phyloP scores from a whole-genome alignment of 1,140 invertebrate genomes.

The Cydia splendana region DNA sequence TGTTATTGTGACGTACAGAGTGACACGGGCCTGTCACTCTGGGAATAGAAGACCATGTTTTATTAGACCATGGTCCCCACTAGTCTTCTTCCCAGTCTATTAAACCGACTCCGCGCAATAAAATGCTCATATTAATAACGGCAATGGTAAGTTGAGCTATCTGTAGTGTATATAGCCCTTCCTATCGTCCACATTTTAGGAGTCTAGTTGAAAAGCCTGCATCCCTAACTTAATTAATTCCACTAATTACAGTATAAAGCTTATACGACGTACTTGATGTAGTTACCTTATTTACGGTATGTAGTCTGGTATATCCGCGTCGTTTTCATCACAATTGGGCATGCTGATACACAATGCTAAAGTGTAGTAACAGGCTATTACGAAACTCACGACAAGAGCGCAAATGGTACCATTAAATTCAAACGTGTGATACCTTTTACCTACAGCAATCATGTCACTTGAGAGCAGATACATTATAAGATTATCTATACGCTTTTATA shows the following conservation, averaged over 20 bases:
- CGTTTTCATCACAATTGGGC: neutral
- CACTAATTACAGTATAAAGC: neutral
- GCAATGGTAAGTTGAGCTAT: too few relatives aligned
- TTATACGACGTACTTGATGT: neutral
- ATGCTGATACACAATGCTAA: neutral
- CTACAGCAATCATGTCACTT: neutral
- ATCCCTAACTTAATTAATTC: neutral
- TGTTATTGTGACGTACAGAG: too few relatives aligned
- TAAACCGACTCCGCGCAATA: too few relatives aligned
- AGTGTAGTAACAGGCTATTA: neutral
- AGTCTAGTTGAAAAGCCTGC: neutral
- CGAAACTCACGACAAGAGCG: neutral
- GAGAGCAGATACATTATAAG: neutral
- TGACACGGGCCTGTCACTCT: too few relatives aligned
- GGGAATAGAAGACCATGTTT: too few relatives aligned
- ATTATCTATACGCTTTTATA: neutral
- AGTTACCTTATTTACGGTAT: neutral
- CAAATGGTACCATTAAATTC: conserved; percentile 10
- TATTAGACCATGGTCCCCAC: too few relatives aligned
- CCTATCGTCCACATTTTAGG: too few relatives aligned
- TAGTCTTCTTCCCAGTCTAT: too few relatives aligned
- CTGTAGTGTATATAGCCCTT: too few relatives aligned
- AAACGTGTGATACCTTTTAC: neutral
- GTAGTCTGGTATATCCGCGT: neutral
- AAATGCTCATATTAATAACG: too few relatives aligned